Percentiles rank a stretch among this genome's conserved stretches.
phyloP scores from a whole-genome alignment of 1,140 invertebrate species.

The Cryptotermes secundus region DNA sequence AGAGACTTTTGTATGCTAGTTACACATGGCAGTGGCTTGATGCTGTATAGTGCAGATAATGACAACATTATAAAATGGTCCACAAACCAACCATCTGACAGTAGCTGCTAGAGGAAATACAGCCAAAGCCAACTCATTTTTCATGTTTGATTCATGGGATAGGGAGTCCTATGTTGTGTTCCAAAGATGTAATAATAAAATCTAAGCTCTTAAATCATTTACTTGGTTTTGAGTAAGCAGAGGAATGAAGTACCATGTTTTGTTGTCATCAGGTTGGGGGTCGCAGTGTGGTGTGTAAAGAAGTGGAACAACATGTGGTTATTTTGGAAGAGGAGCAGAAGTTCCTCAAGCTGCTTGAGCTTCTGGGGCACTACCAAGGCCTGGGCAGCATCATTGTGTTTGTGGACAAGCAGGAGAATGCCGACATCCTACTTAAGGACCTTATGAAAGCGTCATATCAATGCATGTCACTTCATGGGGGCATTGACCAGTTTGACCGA shows the following conservation, averaged over 20 bases:
- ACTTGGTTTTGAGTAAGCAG: neutral
- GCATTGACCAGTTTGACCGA: constrained; percentile 98
- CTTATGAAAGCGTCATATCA: constrained; percentile 95
- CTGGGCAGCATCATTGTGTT: constrained; percentile 94
- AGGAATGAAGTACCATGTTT: neutral
- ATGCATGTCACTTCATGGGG: constrained; percentile 96
- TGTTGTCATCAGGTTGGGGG: constrained; percentile 75
- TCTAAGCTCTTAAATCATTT: neutral
- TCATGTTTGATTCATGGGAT: too few species aligned
- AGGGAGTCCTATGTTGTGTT: neutral
- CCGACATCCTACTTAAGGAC: constrained; percentile 92
- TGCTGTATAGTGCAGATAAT: too few species aligned
- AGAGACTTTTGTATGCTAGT: too few species aligned
- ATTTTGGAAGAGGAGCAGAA: constrained; percentile 96
- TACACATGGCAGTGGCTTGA: too few species aligned
- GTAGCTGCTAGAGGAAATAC: too few species aligned
- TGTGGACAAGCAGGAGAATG: constrained; percentile 98
- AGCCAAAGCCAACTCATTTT: too few species aligned
- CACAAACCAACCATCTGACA: too few species aligned
- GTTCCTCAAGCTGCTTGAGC: constrained; percentile 94
- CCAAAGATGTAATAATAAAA: neutral
- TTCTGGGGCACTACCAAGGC: constrained; percentile 92
- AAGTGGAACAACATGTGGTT: constrained; percentile 94
- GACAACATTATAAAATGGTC: too few species aligned
- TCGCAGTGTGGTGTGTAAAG: constrained; percentile 95